A percentile compares a stretch with the other conserved stretches of the same genome.
These are phyloP conservation scores for Spodoptera frugiperda DNA, from an alignment of 1,140 invertebrate species.

Conservation along the genomic window DNA sequence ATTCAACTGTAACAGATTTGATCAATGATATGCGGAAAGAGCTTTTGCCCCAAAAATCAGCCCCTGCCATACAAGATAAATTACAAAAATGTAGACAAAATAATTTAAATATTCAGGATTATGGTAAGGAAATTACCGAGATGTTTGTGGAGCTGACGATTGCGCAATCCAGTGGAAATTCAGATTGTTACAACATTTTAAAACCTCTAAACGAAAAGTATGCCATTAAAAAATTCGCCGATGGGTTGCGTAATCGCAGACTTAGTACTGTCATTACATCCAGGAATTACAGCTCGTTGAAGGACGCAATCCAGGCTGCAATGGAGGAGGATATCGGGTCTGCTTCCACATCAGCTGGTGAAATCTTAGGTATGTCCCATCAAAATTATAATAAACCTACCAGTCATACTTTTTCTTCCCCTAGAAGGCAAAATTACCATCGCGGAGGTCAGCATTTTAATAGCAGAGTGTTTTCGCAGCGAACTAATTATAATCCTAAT, in stretches of 20 bases:
- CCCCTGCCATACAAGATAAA: conserved; percentile 1
- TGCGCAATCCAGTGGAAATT: conserved; percentile 39
- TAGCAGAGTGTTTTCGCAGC: no score
- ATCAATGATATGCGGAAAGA: background rate
- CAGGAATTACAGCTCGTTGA: conserved; percentile 34
- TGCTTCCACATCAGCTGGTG: background rate
- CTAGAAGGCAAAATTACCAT: background rate
- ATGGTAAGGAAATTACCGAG: conserved; percentile 2
- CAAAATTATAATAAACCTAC: conserved; percentile 7
- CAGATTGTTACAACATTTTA: conserved; percentile 42
- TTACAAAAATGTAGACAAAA: background rate
- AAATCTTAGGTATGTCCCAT: background rate
- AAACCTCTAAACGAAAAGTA: conserved; percentile 44
- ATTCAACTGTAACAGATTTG: background rate
- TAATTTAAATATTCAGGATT: background rate
- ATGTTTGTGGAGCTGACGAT: conserved; percentile 46
- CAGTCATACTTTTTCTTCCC: background rate
- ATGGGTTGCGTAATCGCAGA: conserved; percentile 48
- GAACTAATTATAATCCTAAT: no score
- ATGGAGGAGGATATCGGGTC: conserved; percentile 35
- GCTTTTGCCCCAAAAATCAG: background rate
- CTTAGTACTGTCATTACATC: conserved; percentile 52
- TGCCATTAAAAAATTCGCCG: conserved; percentile 49
- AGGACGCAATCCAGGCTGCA: conserved; percentile 44
- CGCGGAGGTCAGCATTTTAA: conserved; percentile 2